phyloP scores from a whole-genome alignment of 2,888 invertebrate genomes.

The Ophraella communa region DNA sequence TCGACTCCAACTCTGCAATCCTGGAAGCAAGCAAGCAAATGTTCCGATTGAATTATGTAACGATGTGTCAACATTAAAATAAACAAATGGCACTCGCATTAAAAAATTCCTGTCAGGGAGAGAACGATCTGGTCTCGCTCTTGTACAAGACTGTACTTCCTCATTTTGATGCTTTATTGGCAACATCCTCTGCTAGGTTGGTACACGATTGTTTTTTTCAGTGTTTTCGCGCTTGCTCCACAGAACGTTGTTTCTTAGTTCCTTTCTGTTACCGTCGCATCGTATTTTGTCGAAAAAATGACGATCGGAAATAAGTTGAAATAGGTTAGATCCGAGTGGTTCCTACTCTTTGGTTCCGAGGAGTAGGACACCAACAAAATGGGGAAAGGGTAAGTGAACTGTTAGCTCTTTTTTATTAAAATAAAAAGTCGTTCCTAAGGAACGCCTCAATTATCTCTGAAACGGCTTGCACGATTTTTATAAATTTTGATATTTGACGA shows the following conservation, averaged over 20 bases:
- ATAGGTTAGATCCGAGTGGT: conserved; percentile 3
- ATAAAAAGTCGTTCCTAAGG: too few relatives aligned
- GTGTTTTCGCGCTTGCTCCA: conserved; percentile 27
- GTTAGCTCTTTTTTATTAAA: background rate
- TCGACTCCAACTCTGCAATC: too few relatives aligned
- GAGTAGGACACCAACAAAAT: conserved; percentile 22
- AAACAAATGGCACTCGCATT: conserved; percentile 36
- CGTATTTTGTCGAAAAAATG: conserved; percentile 16
- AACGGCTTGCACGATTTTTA: too few relatives aligned
- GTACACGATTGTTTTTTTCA: conserved; percentile 26
- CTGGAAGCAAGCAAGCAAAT: too few relatives aligned
- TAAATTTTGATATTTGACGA: too few relatives aligned
- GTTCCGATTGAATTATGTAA: conserved; percentile 5
- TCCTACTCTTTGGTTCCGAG: conserved; percentile 22
- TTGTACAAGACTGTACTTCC: conserved; percentile 45
- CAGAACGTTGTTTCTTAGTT: conserved; percentile 18
- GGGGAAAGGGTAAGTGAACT: conserved; percentile 28
- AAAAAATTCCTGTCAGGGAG: conserved; percentile 28
- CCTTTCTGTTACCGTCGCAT: background rate
- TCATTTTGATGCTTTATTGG: conserved; percentile 46
- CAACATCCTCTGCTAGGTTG: conserved; percentile 42
- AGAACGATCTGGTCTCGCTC: conserved; percentile 23
- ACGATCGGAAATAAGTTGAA: conserved; percentile 24
- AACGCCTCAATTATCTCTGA: too few relatives aligned
- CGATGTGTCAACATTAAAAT: conserved; percentile 35